Percentiles rank a stretch among this genome's conserved stretches.
Conservation (phyloP, 1,140 invertebrate species). For the Bombus waltoni region DNA sequence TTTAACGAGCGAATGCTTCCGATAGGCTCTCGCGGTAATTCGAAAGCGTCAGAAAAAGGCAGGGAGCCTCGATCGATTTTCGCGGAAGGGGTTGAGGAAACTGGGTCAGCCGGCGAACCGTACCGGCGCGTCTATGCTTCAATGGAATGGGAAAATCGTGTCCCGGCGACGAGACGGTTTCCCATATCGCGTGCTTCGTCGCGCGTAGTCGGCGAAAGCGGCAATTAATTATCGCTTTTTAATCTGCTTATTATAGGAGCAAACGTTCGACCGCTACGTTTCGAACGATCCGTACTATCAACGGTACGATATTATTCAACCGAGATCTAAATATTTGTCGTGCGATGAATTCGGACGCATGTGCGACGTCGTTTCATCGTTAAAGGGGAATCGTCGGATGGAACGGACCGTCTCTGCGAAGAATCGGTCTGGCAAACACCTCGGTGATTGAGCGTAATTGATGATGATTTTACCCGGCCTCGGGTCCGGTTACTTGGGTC, state of each 20-base stretch:
- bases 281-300: conserved; percentile 43
- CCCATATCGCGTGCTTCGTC: neutral
- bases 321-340: conserved; percentile 31
- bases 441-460: neutral
- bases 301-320: neutral
- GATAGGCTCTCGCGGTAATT: conserved; percentile 38
- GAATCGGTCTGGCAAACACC: neutral
- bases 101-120: conserved; percentile 12
- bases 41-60: conserved; percentile 47
- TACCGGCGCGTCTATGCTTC: neutral
- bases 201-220: conserved; percentile 6
- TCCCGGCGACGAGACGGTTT: too few species aligned
- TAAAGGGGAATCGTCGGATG: neutral
- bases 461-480: neutral
- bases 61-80: conserved; percentile 32
- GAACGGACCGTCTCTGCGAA: neutral
- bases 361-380: neutral
- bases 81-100: neutral
- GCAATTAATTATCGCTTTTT: conserved; percentile 53
- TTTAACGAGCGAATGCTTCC: conserved; percentile 47
- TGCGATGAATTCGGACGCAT: conserved; percentile 18
- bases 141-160: conserved; percentile 24
- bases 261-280: conserved; percentile 43
- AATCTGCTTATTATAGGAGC: conserved; percentile 18
- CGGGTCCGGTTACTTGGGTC: neutral